These are phyloP conservation scores for Chaetorhynchus papuensis DNA, from an alignment of 2,113 vertebrate genomes.

Conservation along the genomic window DNA sequence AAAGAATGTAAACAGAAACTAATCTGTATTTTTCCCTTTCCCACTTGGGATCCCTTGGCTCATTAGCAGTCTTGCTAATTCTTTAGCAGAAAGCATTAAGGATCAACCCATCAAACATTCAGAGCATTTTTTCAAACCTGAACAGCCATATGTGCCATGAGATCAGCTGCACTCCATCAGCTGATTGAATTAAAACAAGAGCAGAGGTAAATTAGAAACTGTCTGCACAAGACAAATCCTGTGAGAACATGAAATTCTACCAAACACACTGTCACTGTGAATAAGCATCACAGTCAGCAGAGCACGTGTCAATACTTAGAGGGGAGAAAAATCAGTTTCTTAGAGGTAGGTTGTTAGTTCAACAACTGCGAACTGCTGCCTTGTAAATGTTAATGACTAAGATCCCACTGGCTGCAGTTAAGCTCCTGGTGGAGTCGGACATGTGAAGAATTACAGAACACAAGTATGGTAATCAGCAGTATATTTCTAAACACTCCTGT, in stretches of 20 bases:
- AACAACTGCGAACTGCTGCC: conserved; percentile 51
- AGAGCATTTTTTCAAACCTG: not conserved
- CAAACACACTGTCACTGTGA: conserved; percentile 48
- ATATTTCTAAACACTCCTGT: conserved; percentile 27
- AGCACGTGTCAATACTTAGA: conserved; percentile 47
- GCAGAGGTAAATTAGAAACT: conserved; percentile 55
- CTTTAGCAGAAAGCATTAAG: conserved; percentile 40
- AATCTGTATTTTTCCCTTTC: not conserved
- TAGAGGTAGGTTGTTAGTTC: conserved; percentile 48
- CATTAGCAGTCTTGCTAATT: conserved; percentile 45
- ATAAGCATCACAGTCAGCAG: conserved; percentile 35
- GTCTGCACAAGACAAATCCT: conserved; percentile 47
- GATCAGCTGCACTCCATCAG: conserved; percentile 58
- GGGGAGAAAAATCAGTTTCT: conserved; percentile 54
- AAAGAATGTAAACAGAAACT: not conserved
- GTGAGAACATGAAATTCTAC: conserved; percentile 53
- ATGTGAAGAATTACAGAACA: conserved; percentile 54
- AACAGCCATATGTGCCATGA: conserved; percentile 40
- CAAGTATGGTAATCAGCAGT: conserved; percentile 36
- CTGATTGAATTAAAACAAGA: conserved; percentile 62
- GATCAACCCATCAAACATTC: conserved; percentile 41
- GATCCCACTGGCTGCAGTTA: conserved; percentile 59
- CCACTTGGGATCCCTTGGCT: conserved; percentile 14
- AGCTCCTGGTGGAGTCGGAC: conserved; percentile 46
- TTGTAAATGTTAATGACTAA: conserved; percentile 63